phyloP scores from a whole-genome alignment of 2,888 invertebrate genomes.

The Allacma fusca region DNA sequence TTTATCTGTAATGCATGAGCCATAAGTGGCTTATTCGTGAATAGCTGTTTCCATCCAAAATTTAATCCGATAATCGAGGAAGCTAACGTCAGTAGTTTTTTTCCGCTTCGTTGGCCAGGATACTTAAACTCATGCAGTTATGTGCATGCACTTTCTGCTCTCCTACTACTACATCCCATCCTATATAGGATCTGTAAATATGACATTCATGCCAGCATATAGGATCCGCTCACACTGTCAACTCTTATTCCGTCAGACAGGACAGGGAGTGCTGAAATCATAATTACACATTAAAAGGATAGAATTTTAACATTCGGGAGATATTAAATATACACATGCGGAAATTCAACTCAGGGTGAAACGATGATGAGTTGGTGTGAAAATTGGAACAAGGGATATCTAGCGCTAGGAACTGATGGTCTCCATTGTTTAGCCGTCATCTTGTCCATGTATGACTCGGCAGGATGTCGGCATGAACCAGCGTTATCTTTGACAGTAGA shows the following conservation, averaged over 20 bases:
- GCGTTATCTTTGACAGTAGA: conserved; percentile 50
- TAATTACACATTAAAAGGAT: conserved; percentile 7
- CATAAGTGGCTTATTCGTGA: neutral
- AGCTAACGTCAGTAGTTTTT: neutral
- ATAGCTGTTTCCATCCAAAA: no score
- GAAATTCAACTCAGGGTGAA: neutral
- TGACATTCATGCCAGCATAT: no score
- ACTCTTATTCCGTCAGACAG: neutral
- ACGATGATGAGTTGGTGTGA: conserved; percentile 47
- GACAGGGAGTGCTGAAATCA: neutral
- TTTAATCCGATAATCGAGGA: neutral
- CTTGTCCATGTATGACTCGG: conserved; percentile 49
- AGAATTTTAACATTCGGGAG: neutral
- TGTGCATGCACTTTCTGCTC: no score
- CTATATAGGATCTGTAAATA: no score
- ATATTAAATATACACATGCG: neutral
- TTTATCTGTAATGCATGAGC: no score
- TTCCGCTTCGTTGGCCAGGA: no score
- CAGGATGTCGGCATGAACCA: conserved; percentile 51
- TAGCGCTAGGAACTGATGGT: conserved; percentile 42
- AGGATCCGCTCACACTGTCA: neutral
- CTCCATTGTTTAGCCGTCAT: conserved; percentile 51
- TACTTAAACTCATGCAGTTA: no score
- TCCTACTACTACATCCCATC: no score
- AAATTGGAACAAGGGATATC: conserved; percentile 43